A percentile compares a stretch with the other conserved stretches of the same genome.
These are phyloP conservation scores for Ranitomeya variabilis DNA, from an alignment of 2,113 vertebrate genomes.

Conservation along the genomic window DNA sequence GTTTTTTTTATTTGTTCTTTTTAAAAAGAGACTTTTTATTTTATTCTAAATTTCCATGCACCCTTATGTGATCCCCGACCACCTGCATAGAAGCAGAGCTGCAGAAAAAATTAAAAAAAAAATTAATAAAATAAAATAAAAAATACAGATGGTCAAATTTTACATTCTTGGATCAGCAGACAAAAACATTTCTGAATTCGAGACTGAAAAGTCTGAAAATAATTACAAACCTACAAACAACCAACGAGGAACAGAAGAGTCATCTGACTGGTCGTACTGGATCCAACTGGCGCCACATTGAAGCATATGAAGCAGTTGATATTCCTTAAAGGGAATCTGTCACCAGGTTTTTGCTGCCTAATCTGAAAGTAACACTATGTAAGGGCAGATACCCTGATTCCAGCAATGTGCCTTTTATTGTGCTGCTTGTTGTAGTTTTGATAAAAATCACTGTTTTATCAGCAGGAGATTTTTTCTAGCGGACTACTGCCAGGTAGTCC, in stretches of 20 bases:
- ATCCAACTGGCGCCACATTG: background rate
- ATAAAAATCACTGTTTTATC: too few species aligned
- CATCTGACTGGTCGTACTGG: background rate
- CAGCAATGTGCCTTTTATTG: too few species aligned
- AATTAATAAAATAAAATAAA: too few species aligned
- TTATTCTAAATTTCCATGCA: too few species aligned
- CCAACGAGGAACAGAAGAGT: background rate
- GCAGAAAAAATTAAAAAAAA: background rate
- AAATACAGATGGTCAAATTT: conserved; percentile 12
- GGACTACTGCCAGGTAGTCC: too few species aligned
- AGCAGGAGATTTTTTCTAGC: too few species aligned
- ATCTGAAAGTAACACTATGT: too few species aligned
- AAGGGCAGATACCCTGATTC: too few species aligned
- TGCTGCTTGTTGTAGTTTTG: too few species aligned
- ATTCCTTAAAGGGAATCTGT: too few species aligned
- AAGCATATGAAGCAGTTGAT: background rate
- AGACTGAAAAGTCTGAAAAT: conserved; percentile 17
- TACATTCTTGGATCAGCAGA: background rate
- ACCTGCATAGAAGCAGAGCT: background rate
- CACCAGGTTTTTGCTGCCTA: too few species aligned
- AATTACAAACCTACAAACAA: background rate
- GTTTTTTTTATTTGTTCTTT: background rate
- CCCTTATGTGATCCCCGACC: background rate
- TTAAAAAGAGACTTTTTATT: too few species aligned
- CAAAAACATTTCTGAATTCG: background rate